A percentile compares a stretch with the other conserved stretches of the same genome.
Evolutionary conservation across 2,113 vertebrate genomes (phyloP).

Genomic region (Oncorhynchus kisutch): DNA sequence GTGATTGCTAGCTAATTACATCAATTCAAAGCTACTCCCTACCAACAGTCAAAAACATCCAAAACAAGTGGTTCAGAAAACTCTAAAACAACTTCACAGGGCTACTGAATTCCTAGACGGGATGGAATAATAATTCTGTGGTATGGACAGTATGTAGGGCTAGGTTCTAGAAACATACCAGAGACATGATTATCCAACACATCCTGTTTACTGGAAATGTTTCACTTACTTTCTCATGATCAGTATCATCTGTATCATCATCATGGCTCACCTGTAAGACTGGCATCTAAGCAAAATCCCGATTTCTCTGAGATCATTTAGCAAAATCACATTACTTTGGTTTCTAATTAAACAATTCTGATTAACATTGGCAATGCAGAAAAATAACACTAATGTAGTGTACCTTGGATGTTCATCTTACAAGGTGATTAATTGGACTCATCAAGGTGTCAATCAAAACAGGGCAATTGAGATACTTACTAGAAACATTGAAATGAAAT

Average conservation of each 20-base stretch:
- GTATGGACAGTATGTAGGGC: conserved; percentile 17
- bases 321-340: no score
- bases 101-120: conserved; percentile 22
- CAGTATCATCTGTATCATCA: conserved; percentile 56
- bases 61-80: conserved; percentile 8
- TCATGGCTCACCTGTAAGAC: conserved; percentile 66
- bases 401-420: no score
- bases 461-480: no score
- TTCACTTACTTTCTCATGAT: conserved; percentile 76
- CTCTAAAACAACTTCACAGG: conserved; percentile 20
- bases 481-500: no score
- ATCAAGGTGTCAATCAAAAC: no score
- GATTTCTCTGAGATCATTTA: conserved; percentile 21
- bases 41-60: conserved; percentile 8
- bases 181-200: conserved; percentile 25
- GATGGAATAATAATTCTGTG: conserved; percentile 21
- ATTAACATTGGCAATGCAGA: no score
- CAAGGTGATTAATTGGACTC: no score
- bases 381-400: no score
- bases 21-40: neutral
- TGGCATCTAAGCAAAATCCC: conserved; percentile 62
- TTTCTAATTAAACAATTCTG: no score
- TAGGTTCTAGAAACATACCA: conserved; percentile 35
- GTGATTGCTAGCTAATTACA: neutral
- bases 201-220: conserved; percentile 7